Conservation (phyloP, 53 echinoderm and acorn worm species). For the Henricia sp. region DNA sequence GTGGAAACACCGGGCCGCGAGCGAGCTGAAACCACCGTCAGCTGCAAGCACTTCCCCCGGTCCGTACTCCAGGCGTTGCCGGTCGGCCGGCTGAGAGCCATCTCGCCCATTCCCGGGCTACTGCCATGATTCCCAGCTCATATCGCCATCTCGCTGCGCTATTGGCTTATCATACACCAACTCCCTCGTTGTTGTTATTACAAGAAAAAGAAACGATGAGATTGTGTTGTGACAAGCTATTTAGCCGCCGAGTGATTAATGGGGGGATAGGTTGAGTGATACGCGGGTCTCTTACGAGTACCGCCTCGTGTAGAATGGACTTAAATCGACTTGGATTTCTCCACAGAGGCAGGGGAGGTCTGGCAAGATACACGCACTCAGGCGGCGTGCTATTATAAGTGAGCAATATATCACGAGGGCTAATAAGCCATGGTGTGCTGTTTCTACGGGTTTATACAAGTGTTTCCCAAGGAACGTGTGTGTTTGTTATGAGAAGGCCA, state of each 20-base stretch:
- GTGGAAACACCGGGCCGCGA: neutral
- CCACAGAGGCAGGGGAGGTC: neutral
- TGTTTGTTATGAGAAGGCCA: slow-evolving; percentile 9
- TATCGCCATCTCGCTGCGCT: slow-evolving; percentile 24
- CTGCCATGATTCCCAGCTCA: slow-evolving; percentile 35
- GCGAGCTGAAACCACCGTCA: neutral
- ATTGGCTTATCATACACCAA: slow-evolving; percentile 1
- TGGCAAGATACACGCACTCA: slow-evolving; percentile 14
- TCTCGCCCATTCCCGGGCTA: slow-evolving; percentile 40
- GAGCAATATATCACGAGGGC: slow-evolving; percentile 47
- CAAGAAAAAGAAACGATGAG: slow-evolving; percentile 26
- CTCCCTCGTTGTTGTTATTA: slow-evolving; percentile 16
- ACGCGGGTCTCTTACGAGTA: slow-evolving; percentile 4
- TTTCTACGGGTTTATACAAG: neutral
- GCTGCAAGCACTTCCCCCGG: neutral
- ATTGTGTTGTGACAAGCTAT: slow-evolving; percentile 57
- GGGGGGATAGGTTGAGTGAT: slow-evolving; percentile 31
- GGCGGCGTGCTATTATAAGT: neutral
- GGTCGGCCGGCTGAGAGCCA: slow-evolving; percentile 25
- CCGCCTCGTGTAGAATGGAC: slow-evolving; percentile 3
- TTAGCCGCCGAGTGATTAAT: slow-evolving; percentile 50
- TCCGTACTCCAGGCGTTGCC: slow-evolving; percentile 35
- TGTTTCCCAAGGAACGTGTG: slow-evolving; percentile 6
- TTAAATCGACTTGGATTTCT: slow-evolving; percentile 30
- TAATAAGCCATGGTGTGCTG: slow-evolving; percentile 1